Evolutionary conservation across 2,797 vertebrate species (phyloP), one percentile per base, ranked within the genome.

Genomic region (Lepus oiostolus): DNA sequence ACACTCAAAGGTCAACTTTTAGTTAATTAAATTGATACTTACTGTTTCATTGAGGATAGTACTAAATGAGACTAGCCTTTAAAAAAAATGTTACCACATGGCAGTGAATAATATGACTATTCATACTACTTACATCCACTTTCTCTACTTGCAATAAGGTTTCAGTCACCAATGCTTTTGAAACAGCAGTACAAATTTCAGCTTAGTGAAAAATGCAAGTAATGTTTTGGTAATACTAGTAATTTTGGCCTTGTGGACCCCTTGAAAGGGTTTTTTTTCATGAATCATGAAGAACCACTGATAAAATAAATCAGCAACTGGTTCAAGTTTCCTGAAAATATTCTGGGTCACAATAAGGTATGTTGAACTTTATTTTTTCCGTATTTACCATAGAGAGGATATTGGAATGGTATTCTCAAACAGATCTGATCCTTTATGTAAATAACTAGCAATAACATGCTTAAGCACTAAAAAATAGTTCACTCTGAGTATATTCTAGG

Each of bases 1-100:
- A 85, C 1, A 91, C 13, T 95, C 60, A 95, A 71, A 13, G 17
- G 1, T 88, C 47, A 93, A 85, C 9, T 83, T 81, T 83, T 85
- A 90, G 76, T 85, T 94, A 16, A 30, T 71, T 83, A 94, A 76
- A 70, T 84, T 83, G 85, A 28, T 88, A 84, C 88, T 94, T 85
- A 79, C 38, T 88, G 1, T 96, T 93, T 93, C 17, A 38, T 68
- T 93, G 63, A 90, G n/a, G 8, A 86, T 32, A 88, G 22, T 70
- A 58, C 84, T 96, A 81, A 86, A 76, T 90, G 70, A 94, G 77
- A 80, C 24, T 77, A 70, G 28, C 19, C 87, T 90, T 58, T 7
- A 65, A 85, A 90, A 75, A 38, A 71, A 67, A 14, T 65, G 1
- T 72, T 60, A 47, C 14, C 81, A 58, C 2, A 38, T 88, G 21